A percentile compares a stretch with the other conserved stretches of the same genome.
Evolutionary conservation across 2,797 vertebrate species (phyloP).

Genomic region (Alcedo quadribrachys): DNA sequence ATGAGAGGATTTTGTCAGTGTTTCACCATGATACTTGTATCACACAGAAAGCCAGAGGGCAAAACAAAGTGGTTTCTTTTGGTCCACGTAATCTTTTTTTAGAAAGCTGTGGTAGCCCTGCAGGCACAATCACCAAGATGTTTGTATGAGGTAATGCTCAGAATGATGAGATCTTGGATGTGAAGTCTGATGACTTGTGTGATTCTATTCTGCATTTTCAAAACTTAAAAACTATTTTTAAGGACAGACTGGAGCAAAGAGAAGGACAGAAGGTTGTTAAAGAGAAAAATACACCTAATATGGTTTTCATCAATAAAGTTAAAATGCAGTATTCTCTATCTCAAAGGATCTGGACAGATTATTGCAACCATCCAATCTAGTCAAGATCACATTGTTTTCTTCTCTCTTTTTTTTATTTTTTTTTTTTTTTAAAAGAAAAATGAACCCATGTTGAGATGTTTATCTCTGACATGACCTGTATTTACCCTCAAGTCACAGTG

Average conservation of each 20-base stretch:
- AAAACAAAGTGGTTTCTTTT: slow-evolving; percentile 69
- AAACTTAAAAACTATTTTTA: slow-evolving; percentile 6
- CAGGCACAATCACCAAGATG: slow-evolving; percentile 19
- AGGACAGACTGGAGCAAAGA: neutral
- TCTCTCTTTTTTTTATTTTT: neutral
- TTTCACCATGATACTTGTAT: slow-evolving; percentile 62
- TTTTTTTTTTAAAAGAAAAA: neutral
- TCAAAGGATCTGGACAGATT: slow-evolving; percentile 32
- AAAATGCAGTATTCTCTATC: slow-evolving; percentile 8
- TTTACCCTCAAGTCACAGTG: slow-evolving; percentile 42
- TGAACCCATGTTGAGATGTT: slow-evolving; percentile 12
- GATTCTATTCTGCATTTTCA: neutral
- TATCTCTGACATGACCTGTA: slow-evolving; percentile 28
- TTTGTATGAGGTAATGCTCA: neutral
- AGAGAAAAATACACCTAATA: neutral
- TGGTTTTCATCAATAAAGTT: slow-evolving; percentile 10
- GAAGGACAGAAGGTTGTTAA: neutral
- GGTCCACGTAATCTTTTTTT: slow-evolving; percentile 59
- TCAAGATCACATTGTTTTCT: slow-evolving; percentile 28
- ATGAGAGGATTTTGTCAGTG: slow-evolving; percentile 60
- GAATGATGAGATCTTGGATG: slow-evolving; percentile 23
- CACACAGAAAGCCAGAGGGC: slow-evolving; percentile 68
- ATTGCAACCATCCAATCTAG: slow-evolving; percentile 9
- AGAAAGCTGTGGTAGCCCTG: slow-evolving; percentile 48
- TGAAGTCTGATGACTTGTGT: neutral